Conservation (phyloP, 2,113 vertebrate species). For the Hippocampus guttulatus region DNA sequence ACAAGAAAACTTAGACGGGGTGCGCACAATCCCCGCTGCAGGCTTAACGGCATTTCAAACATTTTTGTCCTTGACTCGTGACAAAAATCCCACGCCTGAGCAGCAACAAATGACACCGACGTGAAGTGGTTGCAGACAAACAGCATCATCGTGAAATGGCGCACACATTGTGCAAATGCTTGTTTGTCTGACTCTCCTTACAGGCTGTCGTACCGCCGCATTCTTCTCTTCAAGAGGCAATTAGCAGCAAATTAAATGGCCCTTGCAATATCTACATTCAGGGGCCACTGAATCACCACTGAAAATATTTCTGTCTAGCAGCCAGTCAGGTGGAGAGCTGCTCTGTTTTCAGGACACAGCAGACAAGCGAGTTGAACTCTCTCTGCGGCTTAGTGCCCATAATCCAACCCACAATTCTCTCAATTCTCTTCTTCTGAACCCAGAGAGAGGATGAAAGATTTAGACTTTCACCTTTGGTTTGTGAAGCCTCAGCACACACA, state of each 20-base stretch:
- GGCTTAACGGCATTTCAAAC: conserved; percentile 70
- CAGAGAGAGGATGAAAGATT: conserved; percentile 66
- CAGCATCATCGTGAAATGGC: not conserved
- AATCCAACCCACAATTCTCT: conserved; percentile 66
- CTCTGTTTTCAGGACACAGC: conserved; percentile 36
- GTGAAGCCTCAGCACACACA: conserved; percentile 45
- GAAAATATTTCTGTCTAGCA: conserved; percentile 32
- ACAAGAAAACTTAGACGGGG: conserved; percentile 48
- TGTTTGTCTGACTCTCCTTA: not conserved
- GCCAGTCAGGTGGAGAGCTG: conserved; percentile 36
- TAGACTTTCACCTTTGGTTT: conserved; percentile 66
- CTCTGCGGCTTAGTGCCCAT: conserved; percentile 58
- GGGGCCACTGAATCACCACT: conserved; percentile 28
- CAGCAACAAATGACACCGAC: conserved; percentile 24
- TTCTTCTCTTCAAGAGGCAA: conserved; percentile 19
- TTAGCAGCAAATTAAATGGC: conserved; percentile 52
- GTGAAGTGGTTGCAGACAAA: not conserved
- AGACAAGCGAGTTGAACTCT: conserved; percentile 50
- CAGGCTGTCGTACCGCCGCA: not conserved
- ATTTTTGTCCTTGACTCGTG: conserved; percentile 62
- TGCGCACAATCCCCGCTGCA: conserved; percentile 60
- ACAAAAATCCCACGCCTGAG: conserved; percentile 44
- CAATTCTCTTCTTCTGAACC: conserved; percentile 55
- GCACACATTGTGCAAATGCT: conserved; percentile 1
- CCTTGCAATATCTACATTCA: conserved; percentile 26